Conservation (phyloP, 2,888 invertebrate genomes). For the Acanthosepion esculentum region DNA sequence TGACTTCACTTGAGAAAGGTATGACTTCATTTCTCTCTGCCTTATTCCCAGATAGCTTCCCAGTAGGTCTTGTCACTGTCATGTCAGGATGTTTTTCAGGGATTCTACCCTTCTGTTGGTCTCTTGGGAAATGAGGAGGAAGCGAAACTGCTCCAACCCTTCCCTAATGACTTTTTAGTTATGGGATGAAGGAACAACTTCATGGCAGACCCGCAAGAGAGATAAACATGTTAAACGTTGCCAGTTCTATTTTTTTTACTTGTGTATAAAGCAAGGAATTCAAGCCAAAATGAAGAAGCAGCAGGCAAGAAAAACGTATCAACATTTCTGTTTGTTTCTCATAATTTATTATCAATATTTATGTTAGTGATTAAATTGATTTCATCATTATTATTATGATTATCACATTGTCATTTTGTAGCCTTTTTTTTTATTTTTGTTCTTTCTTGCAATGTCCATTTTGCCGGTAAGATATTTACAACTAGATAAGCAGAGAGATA, state of each 20-base stretch:
- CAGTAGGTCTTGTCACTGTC: too few relatives aligned
- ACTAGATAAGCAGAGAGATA: neutral
- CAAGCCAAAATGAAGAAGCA: neutral
- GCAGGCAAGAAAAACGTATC: neutral
- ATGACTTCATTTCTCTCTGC: too few relatives aligned
- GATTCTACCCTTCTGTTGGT: too few relatives aligned
- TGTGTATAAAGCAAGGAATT: neutral
- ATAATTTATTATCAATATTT: neutral
- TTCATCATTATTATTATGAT: neutral
- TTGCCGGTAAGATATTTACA: constrained; percentile 23
- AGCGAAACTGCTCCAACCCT: too few relatives aligned
- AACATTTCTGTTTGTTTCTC: neutral
- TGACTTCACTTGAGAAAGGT: too few relatives aligned
- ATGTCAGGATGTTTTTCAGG: too few relatives aligned
- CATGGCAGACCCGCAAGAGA: too few relatives aligned
- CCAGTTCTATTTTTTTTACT: neutral
- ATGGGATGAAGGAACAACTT: too few relatives aligned
- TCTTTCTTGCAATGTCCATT: neutral
- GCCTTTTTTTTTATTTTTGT: neutral
- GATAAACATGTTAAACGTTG: too few relatives aligned
- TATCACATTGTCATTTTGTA: neutral
- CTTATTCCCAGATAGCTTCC: too few relatives aligned
- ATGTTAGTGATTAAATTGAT: neutral
- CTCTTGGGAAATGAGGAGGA: too few relatives aligned
- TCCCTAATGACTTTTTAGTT: too few relatives aligned